Evolutionary conservation across 2,888 invertebrate species (phyloP).

Genomic region (Cyclophora albipunctata): DNA sequence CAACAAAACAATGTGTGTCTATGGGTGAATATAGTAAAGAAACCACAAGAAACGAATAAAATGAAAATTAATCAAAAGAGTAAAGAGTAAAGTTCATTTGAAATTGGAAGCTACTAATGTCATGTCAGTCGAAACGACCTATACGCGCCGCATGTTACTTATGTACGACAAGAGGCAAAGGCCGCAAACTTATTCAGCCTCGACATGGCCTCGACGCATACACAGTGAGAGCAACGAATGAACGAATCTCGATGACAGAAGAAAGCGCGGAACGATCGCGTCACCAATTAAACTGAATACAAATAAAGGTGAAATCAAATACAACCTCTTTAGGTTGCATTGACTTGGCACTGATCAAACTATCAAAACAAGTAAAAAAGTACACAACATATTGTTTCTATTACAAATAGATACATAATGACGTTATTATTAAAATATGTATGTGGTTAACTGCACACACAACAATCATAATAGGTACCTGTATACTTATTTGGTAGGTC

Average conservation of each 20-base stretch:
- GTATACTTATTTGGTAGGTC: too few relatives aligned
- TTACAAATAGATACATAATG: too few relatives aligned
- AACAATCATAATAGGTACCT: too few relatives aligned
- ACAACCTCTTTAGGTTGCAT: constrained; percentile 22
- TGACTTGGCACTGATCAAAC: neutral
- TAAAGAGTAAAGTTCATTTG: constrained; percentile 4
- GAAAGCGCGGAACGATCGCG: constrained; percentile 60
- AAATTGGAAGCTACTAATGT: constrained; percentile 12
- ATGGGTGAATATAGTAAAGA: too few relatives aligned
- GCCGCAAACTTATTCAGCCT: constrained; percentile 21
- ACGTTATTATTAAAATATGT: too few relatives aligned
- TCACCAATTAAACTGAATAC: constrained; percentile 50
- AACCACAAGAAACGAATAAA: too few relatives aligned
- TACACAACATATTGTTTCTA: too few relatives aligned
- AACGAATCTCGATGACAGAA: constrained; percentile 53
- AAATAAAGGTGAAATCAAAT: constrained; percentile 42
- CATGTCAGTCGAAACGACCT: too few relatives aligned
- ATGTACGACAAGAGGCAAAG: constrained; percentile 7
- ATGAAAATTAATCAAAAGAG: too few relatives aligned
- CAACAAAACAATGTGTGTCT: too few relatives aligned
- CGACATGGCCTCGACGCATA: constrained; percentile 26
- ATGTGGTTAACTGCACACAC: too few relatives aligned
- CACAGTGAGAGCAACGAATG: constrained; percentile 45
- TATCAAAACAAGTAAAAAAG: too few relatives aligned
- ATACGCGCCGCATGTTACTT: neutral